Conservation (phyloP, 2,113 vertebrate genomes). For the Neomonachus schauinslandi region DNA sequence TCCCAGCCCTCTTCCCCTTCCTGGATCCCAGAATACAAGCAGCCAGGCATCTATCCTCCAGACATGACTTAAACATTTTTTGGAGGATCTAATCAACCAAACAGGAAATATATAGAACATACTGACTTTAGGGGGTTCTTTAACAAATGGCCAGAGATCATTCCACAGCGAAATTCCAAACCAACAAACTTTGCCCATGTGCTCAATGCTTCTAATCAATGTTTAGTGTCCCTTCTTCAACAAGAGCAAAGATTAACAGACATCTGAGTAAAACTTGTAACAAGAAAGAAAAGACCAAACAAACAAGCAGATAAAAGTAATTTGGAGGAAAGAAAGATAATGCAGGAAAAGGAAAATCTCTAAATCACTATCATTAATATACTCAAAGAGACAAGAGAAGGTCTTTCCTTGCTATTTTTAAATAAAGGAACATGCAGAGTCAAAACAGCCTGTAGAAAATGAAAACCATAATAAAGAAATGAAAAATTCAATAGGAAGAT, state of each 20-base stretch:
- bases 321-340: background rate
- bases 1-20: background rate
- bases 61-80: background rate
- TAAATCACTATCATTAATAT: background rate
- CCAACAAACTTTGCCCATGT: background rate
- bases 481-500: background rate
- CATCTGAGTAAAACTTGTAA: background rate
- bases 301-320: background rate
- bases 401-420: background rate
- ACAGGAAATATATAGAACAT: background rate
- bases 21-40: background rate
- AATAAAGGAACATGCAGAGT: background rate
- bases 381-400: background rate
- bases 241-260: background rate
- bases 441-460: constrained; percentile 19
- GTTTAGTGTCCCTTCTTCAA: constrained; percentile 1
- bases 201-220: background rate
- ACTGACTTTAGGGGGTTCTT: background rate
- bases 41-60: background rate
- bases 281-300: background rate
- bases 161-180: background rate
- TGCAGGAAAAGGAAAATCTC: background rate
- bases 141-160: background rate
- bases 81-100: background rate
- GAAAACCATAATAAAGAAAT: background rate